Conservation (phyloP, 2,888 invertebrate species). For the Meta bourneti region DNA sequence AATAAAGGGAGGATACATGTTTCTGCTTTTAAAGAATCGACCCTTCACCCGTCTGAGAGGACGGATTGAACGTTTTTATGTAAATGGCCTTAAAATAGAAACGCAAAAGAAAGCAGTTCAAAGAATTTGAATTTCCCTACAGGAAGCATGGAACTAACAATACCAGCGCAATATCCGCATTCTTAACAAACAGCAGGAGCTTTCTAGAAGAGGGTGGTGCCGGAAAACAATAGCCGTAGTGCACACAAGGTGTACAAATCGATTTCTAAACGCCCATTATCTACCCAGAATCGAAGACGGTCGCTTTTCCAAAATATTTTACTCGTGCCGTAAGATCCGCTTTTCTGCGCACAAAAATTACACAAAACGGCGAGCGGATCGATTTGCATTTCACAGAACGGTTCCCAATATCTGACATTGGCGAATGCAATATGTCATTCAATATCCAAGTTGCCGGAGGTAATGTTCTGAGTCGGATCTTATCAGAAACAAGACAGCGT, state of each 20-base stretch:
- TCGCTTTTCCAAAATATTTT: constrained; percentile 8
- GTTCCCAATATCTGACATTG: constrained; percentile 16
- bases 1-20: neutral
- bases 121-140: constrained; percentile 33
- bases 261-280: constrained; percentile 18
- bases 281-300: constrained; percentile 22
- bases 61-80: constrained; percentile 21
- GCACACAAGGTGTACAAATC: constrained; percentile 24
- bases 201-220: constrained; percentile 18
- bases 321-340: neutral
- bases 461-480: neutral
- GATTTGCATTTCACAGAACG: constrained; percentile 39
- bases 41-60: constrained; percentile 20
- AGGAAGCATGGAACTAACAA: constrained; percentile 29
- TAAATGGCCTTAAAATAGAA: constrained; percentile 37
- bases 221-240: constrained; percentile 37
- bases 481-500: neutral
- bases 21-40: constrained; percentile 16
- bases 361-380: neutral
- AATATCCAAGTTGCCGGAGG: neutral
- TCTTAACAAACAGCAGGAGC: constrained; percentile 23
- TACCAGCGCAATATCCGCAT: constrained; percentile 46
- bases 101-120: neutral
- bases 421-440: too few relatives aligned
- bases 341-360: neutral